Evolutionary conservation across 2,113 vertebrate species (phyloP), one percentile per base, ranked within the genome.

Genomic region (Strix uralensis): DNA sequence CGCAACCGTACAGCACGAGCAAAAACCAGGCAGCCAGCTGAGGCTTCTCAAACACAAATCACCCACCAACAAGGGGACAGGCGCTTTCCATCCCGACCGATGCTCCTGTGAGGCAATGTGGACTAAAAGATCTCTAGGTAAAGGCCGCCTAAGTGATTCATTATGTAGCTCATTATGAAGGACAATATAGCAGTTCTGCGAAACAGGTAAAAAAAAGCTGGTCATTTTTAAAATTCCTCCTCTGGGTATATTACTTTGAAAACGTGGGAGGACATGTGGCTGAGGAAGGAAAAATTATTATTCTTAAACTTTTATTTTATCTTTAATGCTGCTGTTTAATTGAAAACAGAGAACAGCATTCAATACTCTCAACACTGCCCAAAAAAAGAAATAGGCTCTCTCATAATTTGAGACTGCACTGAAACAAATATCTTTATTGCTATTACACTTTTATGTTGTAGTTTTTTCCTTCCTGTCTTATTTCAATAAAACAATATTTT

Each of bases 61-160:
- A 20, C 17, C 10, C 46, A 18, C n/a, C 3, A 1, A 34, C 15
- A 19, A 12, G 16, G 14, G n/a, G 19, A 71, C 1, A 2, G 52
- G 30, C 1, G 1, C 32, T 67, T 79, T 19, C 65, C 0, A 0
- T 58, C 47, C 47, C 2, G 2, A 57, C 11, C 5, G 4, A 71
- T 0, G 1, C 9, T 58, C 25, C 55, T 22, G 14, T 4, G 36
- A 80, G 42, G 58, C 25, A 52, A 65, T 7, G 13, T 2, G 19
- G 13, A 19, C 36, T 27, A 72, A 44, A 69, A 74, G 8, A 26
- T 26, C 27, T 44, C 51, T 15, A 44, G 27, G 52, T 66, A 81
- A 73, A 86, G 66, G 40, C 7, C 13, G 13, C 10, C 5, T 20
- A 29, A 13, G 5, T 14, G 30, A 78, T 59, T 90, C 2, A 1